phyloP scores from a whole-genome alignment of 1,140 invertebrate genomes.

The Aporrectodea caliginosa region DNA sequence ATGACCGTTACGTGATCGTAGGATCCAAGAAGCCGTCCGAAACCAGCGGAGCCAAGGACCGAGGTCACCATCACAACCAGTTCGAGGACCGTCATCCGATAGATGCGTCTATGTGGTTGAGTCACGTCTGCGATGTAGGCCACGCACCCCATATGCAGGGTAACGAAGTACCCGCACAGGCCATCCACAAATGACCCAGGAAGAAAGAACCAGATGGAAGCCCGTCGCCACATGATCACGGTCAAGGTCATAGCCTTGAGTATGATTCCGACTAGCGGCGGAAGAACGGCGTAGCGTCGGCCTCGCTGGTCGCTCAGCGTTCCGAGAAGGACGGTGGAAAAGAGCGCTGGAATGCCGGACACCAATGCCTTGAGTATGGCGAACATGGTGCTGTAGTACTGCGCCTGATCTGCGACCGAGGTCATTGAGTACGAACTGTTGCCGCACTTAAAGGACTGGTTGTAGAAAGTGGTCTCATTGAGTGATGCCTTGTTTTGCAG shows the following conservation, averaged over 20 bases:
- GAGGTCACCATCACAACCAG: background rate
- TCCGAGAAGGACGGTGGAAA: constrained; percentile 15
- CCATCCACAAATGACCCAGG: constrained; percentile 6
- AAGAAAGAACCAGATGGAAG: constrained; percentile 8
- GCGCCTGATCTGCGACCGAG: no score
- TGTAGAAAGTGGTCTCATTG: no score
- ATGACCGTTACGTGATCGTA: background rate
- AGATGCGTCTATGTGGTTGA: background rate
- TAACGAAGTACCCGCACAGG: constrained; percentile 15
- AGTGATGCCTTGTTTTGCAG: no score
- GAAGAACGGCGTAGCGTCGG: constrained; percentile 23
- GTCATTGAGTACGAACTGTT: no score
- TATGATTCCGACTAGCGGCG: constrained; percentile 21
- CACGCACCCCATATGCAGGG: constrained; percentile 13
- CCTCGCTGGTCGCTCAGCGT: constrained; percentile 22
- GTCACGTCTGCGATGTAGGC: constrained; percentile 24
- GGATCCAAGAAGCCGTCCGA: background rate
- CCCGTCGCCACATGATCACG: constrained; percentile 5
- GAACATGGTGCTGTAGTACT: no score
- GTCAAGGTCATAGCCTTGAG: constrained; percentile 11
- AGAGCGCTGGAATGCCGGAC: constrained; percentile 21
- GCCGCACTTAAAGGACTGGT: no score
- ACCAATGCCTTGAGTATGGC: background rate
- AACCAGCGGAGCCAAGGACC: background rate
- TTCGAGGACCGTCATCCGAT: constrained; percentile 21